phyloP scores from a whole-genome alignment of 2,113 vertebrate species.

The Halichoerus grypus region DNA sequence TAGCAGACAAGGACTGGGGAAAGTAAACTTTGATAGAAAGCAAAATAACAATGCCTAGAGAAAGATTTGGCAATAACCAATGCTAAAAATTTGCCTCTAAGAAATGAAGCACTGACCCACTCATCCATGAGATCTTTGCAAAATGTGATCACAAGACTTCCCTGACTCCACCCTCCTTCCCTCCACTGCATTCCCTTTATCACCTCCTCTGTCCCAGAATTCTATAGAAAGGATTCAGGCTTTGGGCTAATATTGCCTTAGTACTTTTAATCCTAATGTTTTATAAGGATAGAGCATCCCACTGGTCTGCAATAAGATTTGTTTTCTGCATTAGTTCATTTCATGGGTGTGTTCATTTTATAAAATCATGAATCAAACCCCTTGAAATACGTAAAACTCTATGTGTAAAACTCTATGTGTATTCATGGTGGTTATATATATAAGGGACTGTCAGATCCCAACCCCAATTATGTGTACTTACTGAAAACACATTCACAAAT shows the following conservation, averaged over 20 bases:
- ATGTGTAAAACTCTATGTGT: conserved; percentile 60
- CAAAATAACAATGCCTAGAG: neutral
- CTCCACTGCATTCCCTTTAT: neutral
- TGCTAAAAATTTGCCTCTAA: neutral
- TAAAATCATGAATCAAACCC: conserved; percentile 67
- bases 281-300: conserved; percentile 23
- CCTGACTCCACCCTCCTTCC: neutral
- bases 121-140: neutral
- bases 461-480: conserved; percentile 79
- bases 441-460: conserved; percentile 69
- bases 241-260: neutral
- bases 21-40: neutral
- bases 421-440: conserved; percentile 62
- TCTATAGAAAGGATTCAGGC: neutral
- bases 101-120: neutral
- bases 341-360: conserved; percentile 61
- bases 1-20: neutral
- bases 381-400: conserved; percentile 72
- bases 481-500: conserved; percentile 83
- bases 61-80: neutral
- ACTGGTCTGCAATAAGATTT: conserved; percentile 57
- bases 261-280: neutral
- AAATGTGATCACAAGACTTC: neutral
- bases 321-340: conserved; percentile 65
- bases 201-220: neutral